phyloP scores from a whole-genome alignment of 1,140 invertebrate genomes.

The Brachionus manjavacas region DNA sequence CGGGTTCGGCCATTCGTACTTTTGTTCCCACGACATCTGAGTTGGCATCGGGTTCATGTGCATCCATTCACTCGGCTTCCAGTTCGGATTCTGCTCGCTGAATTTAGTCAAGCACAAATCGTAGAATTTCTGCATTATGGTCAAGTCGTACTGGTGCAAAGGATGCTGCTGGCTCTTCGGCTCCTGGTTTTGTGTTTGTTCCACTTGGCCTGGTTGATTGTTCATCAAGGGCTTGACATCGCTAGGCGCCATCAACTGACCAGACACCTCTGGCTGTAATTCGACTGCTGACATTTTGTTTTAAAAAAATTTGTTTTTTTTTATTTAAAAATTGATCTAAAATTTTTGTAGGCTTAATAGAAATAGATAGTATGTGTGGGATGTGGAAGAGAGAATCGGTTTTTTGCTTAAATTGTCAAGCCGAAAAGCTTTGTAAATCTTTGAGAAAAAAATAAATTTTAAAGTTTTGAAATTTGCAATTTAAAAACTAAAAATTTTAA shows the following conservation, averaged over 20 bases:
- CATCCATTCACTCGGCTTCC: conserved; percentile 28
- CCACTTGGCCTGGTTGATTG: not conserved
- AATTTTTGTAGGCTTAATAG: not conserved
- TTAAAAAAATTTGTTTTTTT: not conserved
- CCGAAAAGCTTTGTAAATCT: not conserved
- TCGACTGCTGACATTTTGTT: conserved; percentile 23
- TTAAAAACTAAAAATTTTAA: not conserved
- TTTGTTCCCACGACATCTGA: conserved; percentile 28
- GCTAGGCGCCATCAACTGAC: not conserved
- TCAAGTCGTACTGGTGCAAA: conserved; percentile 40
- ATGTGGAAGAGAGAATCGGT: not conserved
- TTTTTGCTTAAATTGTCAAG: not conserved
- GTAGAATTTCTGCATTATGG: conserved; percentile 39
- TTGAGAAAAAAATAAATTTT: not conserved
- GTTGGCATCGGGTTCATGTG: conserved; percentile 36
- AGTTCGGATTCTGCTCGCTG: conserved; percentile 5
- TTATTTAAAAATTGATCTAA: conserved; percentile 4
- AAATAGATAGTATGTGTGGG: not conserved
- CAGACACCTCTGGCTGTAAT: conserved; percentile 24
- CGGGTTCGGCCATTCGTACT: conserved; percentile 35
- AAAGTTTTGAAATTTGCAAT: not conserved
- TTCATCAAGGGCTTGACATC: not conserved
- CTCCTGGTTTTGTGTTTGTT: conserved; percentile 9
- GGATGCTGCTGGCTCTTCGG: conserved; percentile 10
- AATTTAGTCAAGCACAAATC: conserved; percentile 16